phyloP scores from a whole-genome alignment of 2,113 vertebrate genomes.

The Clarias batrachus region DNA sequence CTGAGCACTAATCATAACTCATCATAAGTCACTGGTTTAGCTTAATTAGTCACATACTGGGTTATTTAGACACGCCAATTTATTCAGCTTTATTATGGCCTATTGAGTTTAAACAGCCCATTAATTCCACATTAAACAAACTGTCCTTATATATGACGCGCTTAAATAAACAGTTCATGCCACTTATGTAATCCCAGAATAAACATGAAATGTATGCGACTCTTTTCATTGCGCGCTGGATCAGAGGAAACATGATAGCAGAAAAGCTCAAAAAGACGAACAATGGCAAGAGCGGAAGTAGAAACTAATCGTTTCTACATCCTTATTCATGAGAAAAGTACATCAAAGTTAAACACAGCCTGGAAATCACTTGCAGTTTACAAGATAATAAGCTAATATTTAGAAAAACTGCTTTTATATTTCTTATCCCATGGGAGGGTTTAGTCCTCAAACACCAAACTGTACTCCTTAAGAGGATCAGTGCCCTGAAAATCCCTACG shows the following conservation, averaged over 20 bases:
- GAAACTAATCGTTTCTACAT: not conserved
- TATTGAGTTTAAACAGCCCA: not conserved
- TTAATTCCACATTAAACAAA: not conserved
- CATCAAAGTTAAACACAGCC: not conserved
- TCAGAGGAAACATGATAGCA: not conserved
- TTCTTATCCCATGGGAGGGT: not conserved
- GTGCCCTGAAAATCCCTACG: conserved; percentile 9
- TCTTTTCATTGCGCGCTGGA: not conserved
- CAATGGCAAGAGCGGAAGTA: not conserved
- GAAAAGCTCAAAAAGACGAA: not conserved
- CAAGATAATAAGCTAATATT: not conserved
- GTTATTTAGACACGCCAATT: not conserved
- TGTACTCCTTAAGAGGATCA: conserved; percentile 45
- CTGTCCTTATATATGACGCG: not conserved
- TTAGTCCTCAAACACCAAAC: conserved; percentile 26
- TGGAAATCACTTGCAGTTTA: not conserved
- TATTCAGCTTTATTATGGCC: not conserved
- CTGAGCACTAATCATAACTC: not conserved
- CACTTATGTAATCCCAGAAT: not conserved
- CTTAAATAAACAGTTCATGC: not conserved
- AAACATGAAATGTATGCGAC: not conserved
- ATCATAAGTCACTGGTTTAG: not conserved
- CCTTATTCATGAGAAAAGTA: not conserved
- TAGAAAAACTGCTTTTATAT: not conserved
- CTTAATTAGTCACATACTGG: not conserved